Evolutionary conservation across 2,888 invertebrate species (phyloP).

Genomic region (Doris montereyensis): DNA sequence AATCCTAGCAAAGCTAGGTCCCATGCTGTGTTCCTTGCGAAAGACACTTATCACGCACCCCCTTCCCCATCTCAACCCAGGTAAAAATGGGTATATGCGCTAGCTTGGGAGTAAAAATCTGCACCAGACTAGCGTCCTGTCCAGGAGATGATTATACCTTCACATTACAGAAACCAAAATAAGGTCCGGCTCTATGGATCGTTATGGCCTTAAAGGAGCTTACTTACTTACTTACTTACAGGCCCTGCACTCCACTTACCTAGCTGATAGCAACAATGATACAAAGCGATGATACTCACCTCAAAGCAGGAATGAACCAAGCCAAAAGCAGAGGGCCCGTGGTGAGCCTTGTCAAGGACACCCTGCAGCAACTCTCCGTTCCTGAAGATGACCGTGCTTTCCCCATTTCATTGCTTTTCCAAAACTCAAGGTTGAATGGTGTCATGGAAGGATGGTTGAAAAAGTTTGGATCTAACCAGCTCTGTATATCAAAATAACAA

Average conservation of each 20-base stretch:
- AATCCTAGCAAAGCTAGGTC: too few species aligned
- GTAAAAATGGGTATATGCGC: too few species aligned
- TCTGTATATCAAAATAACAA: slow-evolving; percentile 27
- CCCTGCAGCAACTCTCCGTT: slow-evolving; percentile 91
- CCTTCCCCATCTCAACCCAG: too few species aligned
- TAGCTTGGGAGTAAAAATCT: too few species aligned
- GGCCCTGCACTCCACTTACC: not conserved
- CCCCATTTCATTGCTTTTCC: slow-evolving; percentile 79
- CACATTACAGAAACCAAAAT: too few species aligned
- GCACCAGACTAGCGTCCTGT: too few species aligned
- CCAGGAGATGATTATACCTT: too few species aligned
- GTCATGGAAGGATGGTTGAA: not conserved
- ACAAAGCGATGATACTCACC: slow-evolving; percentile 65
- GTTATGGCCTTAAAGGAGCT: too few species aligned
- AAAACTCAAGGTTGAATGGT: not conserved
- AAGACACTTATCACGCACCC: too few species aligned
- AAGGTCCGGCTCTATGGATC: too few species aligned
- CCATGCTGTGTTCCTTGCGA: too few species aligned
- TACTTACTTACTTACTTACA: not conserved
- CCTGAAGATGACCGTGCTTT: slow-evolving; percentile 91
- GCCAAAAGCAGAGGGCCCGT: slow-evolving; percentile 95
- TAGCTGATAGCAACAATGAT: not conserved
- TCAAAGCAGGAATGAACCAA: slow-evolving; percentile 96
- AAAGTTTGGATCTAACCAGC: slow-evolving; percentile 26
- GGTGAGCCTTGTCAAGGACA: slow-evolving; percentile 95